phyloP scores from a whole-genome alignment of 2,113 vertebrate species.

The Sapayoa aenigma region DNA sequence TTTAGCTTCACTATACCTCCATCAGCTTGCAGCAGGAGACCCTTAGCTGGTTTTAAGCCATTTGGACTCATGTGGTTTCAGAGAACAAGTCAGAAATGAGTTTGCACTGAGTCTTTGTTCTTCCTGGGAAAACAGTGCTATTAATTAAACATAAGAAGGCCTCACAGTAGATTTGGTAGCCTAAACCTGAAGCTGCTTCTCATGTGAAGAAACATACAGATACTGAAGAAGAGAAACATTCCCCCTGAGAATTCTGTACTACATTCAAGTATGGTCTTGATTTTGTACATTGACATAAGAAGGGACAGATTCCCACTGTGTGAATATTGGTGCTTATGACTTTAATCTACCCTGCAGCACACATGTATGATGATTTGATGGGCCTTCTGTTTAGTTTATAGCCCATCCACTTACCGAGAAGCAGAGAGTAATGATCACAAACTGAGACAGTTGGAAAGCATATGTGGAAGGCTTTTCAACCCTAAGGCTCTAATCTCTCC shows the following conservation, averaged over 20 bases:
- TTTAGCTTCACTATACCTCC: background rate
- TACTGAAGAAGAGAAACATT: background rate
- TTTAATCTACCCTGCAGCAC: background rate
- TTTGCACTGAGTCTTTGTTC: background rate
- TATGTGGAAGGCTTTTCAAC: conserved; percentile 12
- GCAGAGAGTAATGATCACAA: background rate
- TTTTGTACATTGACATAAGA: background rate
- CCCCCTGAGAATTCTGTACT: background rate
- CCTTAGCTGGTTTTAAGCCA: background rate
- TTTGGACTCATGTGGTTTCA: background rate
- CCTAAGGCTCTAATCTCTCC: background rate
- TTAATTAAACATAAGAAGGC: background rate
- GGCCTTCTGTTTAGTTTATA: conserved; percentile 25
- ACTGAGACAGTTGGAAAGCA: background rate
- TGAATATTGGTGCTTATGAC: background rate
- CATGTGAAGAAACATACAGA: background rate
- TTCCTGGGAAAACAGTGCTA: background rate
- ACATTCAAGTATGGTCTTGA: background rate
- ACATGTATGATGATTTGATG: background rate
- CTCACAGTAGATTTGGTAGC: background rate
- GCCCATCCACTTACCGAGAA: background rate
- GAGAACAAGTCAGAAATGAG: background rate
- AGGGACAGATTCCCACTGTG: background rate
- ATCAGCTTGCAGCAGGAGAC: background rate
- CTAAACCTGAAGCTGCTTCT: background rate